These are phyloP conservation scores for Scaptomyza hsui DNA, from an alignment of 1,140 invertebrate species.

Conservation along the genomic window DNA sequence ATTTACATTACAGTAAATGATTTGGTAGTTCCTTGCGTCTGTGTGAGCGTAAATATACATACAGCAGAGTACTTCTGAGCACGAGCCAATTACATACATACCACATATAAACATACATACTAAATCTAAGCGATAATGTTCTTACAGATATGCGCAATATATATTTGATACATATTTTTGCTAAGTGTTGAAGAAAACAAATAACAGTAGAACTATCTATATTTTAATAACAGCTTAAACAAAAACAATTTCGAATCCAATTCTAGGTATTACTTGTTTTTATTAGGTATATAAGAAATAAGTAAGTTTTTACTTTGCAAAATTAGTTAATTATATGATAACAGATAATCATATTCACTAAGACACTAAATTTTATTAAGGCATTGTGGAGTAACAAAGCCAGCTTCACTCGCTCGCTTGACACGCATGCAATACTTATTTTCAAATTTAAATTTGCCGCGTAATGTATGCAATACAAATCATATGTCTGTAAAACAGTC, in stretches of 20 bases:
- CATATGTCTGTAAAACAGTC: not conserved
- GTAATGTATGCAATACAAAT: not conserved
- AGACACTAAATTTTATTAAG: too few relatives aligned
- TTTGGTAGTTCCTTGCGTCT: conserved; percentile 5
- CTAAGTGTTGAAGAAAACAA: not conserved
- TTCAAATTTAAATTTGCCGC: not conserved
- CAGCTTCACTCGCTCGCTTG: too few relatives aligned
- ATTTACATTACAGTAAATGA: conserved; percentile 38
- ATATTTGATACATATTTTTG: not conserved
- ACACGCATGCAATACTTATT: not conserved
- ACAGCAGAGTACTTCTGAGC: not conserved
- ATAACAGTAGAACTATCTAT: not conserved
- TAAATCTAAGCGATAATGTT: not conserved
- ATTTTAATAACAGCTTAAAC: too few relatives aligned
- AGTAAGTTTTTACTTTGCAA: too few relatives aligned
- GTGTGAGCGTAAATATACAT: not conserved
- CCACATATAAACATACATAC: not conserved
- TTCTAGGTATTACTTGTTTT: too few relatives aligned
- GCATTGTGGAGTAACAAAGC: too few relatives aligned
- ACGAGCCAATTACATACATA: not conserved
- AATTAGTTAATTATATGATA: too few relatives aligned
- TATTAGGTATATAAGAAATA: too few relatives aligned
- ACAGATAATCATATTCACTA: too few relatives aligned
- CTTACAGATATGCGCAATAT: not conserved
- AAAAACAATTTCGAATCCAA: too few relatives aligned